phyloP scores from a whole-genome alignment of 2,888 invertebrate species.

The Eustalomyia histrio region DNA sequence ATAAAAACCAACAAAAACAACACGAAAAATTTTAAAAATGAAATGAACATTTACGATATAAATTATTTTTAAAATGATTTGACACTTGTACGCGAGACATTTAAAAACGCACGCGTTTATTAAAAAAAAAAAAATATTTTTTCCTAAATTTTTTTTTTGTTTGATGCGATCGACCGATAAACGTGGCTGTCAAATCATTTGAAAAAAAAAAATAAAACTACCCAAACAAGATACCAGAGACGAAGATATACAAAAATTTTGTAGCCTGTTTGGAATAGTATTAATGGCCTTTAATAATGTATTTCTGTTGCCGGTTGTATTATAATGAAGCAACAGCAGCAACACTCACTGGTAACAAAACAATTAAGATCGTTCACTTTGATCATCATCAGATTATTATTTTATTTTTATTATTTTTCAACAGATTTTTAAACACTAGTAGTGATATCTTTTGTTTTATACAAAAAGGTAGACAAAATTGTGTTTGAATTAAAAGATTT shows the following conservation, averaged over 20 bases:
- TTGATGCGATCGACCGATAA: slow-evolving; percentile 55
- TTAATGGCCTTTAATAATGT: slow-evolving; percentile 47
- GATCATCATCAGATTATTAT: slow-evolving; percentile 8
- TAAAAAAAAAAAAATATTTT: slow-evolving; percentile 18
- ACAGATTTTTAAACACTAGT: slow-evolving; percentile 16
- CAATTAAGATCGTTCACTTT: slow-evolving; percentile 9
- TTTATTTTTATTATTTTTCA: slow-evolving; percentile 19
- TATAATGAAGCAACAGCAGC: not conserved
- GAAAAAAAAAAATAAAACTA: slow-evolving; percentile 30
- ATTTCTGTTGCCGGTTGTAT: slow-evolving; percentile 9
- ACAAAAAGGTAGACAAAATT: not conserved
- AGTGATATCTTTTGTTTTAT: slow-evolving; percentile 13
- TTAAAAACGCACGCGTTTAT: slow-evolving; percentile 50
- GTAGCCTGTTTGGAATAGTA: slow-evolving; percentile 32
- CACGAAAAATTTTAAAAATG: not conserved
- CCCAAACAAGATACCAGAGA: slow-evolving; percentile 34
- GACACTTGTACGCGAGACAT: slow-evolving; percentile 54
- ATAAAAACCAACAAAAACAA: slow-evolving; percentile 15
- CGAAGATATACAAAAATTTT: not conserved
- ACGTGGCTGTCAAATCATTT: slow-evolving; percentile 40
- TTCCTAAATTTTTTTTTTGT: slow-evolving; percentile 19
- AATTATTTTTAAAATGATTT: slow-evolving; percentile 54
- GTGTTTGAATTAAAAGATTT: slow-evolving; percentile 20
- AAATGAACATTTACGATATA: slow-evolving; percentile 38
- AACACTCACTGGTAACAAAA: slow-evolving; percentile 4